Conservation (phyloP, 2,888 invertebrate species). For the Eupithecia tripunctaria region DNA sequence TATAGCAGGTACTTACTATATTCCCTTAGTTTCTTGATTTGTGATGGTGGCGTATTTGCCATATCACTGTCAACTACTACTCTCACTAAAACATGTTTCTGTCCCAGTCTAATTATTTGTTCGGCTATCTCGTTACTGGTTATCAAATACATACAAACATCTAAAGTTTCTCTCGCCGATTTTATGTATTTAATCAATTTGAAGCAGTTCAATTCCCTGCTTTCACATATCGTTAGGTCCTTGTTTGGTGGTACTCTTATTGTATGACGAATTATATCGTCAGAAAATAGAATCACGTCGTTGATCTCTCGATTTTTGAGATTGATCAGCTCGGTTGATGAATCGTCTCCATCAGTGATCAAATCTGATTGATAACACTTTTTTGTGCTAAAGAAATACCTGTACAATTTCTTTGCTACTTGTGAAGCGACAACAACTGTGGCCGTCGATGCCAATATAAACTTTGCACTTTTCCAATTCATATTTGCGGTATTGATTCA, state of each 20-base stretch:
- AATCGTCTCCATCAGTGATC: conserved; percentile 53
- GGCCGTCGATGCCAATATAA: conserved; percentile 74
- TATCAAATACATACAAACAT: conserved; percentile 81
- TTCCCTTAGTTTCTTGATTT: conserved; percentile 75
- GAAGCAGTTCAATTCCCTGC: conserved; percentile 76
- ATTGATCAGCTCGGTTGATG: conserved; percentile 63
- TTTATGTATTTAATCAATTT: conserved; percentile 79
- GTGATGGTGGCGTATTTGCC: conserved; percentile 78
- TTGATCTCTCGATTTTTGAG: conserved; percentile 76
- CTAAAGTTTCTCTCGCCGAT: conserved; percentile 78
- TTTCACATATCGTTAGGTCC: conserved; percentile 72
- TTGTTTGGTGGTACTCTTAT: conserved; percentile 70
- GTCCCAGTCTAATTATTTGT: conserved; percentile 77
- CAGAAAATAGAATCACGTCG: conserved; percentile 80
- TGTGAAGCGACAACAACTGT: conserved; percentile 74
- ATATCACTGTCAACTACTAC: conserved; percentile 80
- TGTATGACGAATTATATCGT: conserved; percentile 70
- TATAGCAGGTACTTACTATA: conserved; percentile 67
- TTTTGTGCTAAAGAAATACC: conserved; percentile 62
- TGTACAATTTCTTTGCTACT: conserved; percentile 71
- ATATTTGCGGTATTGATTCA: conserved; percentile 55
- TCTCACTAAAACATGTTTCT: conserved; percentile 77
- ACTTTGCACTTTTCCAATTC: conserved; percentile 78
- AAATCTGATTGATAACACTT: conserved; percentile 52
- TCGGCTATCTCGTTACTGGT: conserved; percentile 79